Base-by-base conservation (phyloP, 2,797 vertebrate genomes). In the Phyllotis vaccarum region DNA sequence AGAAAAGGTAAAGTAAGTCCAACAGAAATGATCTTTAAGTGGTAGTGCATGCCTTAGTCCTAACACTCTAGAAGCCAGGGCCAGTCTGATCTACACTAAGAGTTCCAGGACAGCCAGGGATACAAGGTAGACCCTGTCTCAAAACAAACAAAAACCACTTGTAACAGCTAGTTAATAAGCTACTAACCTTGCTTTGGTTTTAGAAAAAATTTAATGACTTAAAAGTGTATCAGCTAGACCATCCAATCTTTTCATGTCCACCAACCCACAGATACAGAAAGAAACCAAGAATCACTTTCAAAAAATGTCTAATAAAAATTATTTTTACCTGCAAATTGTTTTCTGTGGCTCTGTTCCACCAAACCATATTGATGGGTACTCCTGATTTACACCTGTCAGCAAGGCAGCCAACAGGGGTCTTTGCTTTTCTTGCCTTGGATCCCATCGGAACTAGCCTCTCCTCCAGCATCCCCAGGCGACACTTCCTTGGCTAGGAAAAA, bases 291-390 rank as follows among this genome's bases (percentile, higher is more conserved):
- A 90, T 97, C 95, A 97, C 88, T 97, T 98, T 95, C 91, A 97
- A 98, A 97, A 97, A 97, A 95, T 92, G 34, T 98, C 98, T 97
- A 98, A 94, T 97, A 98, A 98, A 98, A 98, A 98, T 97, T 98
- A 98, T 98, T 98, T 98, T 98, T 99, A 99, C 98, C 98, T 99
- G 98, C 98, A 98, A 98, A 98, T 98, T 98, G 98, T 98, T 99
- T 98, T 99, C 98, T 98, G 98, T 98, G 98, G 98, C 98, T 99
- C 98, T 99, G 98, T 99, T 98, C 98, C 98, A 99, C 98, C 98
- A 99, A 99, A 98, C 98, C 98, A 99, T 99, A 98, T 98, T 99
- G 98, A 98, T 98, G 97, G 98, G 98, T 96, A 98, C 98, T 98
- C 98, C 98, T 98, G 98, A 98, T 98, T 99, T 98, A 98, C 98